Conservation (phyloP, 2,888 invertebrate genomes). For the Pseudolycoriella hygida region DNA sequence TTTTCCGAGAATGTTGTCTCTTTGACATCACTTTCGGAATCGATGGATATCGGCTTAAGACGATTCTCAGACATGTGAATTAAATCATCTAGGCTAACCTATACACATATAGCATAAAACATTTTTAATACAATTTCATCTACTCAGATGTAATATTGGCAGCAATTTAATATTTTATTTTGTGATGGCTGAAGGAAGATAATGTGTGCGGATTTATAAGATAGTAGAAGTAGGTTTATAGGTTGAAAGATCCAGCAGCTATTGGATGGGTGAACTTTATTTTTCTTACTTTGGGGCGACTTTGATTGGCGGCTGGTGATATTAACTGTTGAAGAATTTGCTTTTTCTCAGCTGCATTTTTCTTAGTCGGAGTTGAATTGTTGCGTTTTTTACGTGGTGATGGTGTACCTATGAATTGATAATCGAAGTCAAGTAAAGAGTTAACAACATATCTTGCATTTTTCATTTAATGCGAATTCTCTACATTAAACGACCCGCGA, state of each 20-base stretch:
- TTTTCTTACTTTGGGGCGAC: conserved; percentile 14
- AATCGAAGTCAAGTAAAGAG: too few species aligned
- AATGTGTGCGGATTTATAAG: too few species aligned
- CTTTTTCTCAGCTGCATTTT: conserved; percentile 58
- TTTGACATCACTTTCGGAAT: conserved; percentile 32
- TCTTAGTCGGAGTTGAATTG: conserved; percentile 61
- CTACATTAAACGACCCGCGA: too few species aligned
- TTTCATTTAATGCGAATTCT: too few species aligned
- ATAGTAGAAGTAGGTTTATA: too few species aligned
- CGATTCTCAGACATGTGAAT: conserved; percentile 52
- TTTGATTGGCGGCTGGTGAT: conserved; percentile 45
- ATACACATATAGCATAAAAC: conserved; percentile 14
- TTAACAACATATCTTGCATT: too few species aligned
- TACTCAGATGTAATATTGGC: too few species aligned
- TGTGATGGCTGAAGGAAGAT: too few species aligned
- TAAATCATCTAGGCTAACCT: conserved; percentile 52
- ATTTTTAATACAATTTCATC: too few species aligned
- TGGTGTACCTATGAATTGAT: conserved; percentile 41
- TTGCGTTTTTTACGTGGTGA: conserved; percentile 63
- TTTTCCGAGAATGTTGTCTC: conserved; percentile 41
- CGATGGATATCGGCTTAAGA: conserved; percentile 33
- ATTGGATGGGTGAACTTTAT: too few species aligned
- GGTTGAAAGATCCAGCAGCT: too few species aligned
- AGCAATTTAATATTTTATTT: too few species aligned
- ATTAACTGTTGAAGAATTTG: conserved; percentile 63